Base-by-base conservation (phyloP, 2,113 vertebrate species). In the Melanocharis versteri region DNA sequence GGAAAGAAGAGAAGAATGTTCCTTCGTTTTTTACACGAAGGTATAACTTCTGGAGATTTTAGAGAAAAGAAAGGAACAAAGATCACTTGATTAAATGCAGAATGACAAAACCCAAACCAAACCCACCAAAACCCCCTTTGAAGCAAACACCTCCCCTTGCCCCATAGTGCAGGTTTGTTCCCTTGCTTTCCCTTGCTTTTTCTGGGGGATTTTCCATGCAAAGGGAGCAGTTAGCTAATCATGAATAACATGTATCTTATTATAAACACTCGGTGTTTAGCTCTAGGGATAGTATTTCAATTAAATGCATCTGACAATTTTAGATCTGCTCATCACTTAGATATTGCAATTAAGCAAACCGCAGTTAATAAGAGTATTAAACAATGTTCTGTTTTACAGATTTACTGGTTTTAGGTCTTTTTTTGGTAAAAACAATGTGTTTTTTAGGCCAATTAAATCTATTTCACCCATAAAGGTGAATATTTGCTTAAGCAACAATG, bases 291-390 rank as follows among this genome's bases (percentile, higher is more conserved):
- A 58, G 71, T 92, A 64, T 86, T 97, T 92, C 92, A 93, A 33
- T 95, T 95, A 95, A 96, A 92, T 27, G 30, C 47, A 79, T 94
- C 64, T 95, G 53, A 95, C 60, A 90, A 83, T 94, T 96, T 83
- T 48, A 71, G 73, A 68, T 88, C 10, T 92, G 82, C 64, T 88
- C 69, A 61, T 84, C 30, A 91, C 88, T 90, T 94, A 93, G 96
- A 90, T 81, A 93, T 31, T 68, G 92, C 82, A 85, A 73, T 90
- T 76, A 95, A 92, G 39, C 73, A 69, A 76, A 53, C 69, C 94
- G 62, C 64, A 91, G 65, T 94, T 97, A 92, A 70, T 91, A 75
- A 54, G 47, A 64, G 28, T 56, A 56, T 64, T 94, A 77, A 75
- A 48, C 81, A 93, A 44, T 73, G 10, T 48, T 87, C 13, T 65